Percentiles rank a stretch among this genome's conserved stretches.
Conservation (phyloP, 2,113 vertebrate species). For the Neogale vison region DNA sequence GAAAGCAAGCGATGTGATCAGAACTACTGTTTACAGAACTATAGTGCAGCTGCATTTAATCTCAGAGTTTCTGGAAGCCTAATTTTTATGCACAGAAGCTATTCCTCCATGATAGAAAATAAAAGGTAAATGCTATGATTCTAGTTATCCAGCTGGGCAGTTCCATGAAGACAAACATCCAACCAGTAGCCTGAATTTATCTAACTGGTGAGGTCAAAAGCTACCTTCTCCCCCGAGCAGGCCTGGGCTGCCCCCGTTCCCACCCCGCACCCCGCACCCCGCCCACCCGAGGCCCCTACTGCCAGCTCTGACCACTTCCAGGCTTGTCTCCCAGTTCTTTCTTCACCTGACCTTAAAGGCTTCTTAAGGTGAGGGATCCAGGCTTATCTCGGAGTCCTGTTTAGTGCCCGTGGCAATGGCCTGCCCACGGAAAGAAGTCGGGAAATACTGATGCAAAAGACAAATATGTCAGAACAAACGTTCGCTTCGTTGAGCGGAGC, state of each 20-base stretch:
- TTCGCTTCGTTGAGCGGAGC: background rate
- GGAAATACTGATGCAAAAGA: background rate
- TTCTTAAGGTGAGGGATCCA: background rate
- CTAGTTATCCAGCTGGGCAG: background rate
- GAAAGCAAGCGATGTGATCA: background rate
- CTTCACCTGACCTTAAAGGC: background rate
- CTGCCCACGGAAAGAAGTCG: background rate
- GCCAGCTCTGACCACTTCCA: background rate
- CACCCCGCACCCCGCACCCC: too few species aligned
- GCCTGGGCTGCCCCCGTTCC: fast-evolving
- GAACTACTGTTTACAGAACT: background rate
- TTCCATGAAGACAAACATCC: background rate
- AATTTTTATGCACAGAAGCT: background rate
- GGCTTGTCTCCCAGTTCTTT: background rate
- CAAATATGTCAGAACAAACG: background rate
- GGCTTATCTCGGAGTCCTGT: background rate
- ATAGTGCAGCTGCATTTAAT: background rate
- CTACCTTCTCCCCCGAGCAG: too few species aligned
- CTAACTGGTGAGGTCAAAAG: background rate
- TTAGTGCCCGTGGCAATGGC: background rate
- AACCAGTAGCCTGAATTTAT: background rate
- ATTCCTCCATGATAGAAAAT: background rate
- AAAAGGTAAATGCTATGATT: background rate
- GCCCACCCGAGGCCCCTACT: background rate
- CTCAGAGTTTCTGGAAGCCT: background rate